A percentile compares a stretch with the other conserved stretches of the same genome.
These are phyloP conservation scores for Andrena flavipes DNA, from an alignment of 2,888 invertebrate genomes.

Conservation along the genomic window DNA sequence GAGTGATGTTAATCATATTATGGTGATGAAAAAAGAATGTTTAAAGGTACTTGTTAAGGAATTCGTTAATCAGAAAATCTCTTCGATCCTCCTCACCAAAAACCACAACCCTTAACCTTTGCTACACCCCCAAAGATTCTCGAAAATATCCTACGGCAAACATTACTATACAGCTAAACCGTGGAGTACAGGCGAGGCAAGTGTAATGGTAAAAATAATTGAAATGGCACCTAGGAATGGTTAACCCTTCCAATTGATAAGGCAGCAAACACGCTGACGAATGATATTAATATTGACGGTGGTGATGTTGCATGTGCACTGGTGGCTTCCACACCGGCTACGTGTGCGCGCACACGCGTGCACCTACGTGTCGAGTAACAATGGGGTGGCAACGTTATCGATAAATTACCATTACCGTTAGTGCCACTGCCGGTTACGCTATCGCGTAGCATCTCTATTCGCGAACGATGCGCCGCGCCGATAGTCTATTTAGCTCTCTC, in stretches of 20 bases:
- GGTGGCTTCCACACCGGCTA: neutral
- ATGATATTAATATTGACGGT: constrained; percentile 55
- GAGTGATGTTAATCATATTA: too few species aligned
- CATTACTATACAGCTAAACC: neutral
- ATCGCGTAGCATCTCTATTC: constrained; percentile 59
- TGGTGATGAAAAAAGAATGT: too few species aligned
- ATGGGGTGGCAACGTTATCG: constrained; percentile 63
- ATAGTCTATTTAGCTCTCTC: constrained; percentile 53
- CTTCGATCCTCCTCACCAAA: too few species aligned
- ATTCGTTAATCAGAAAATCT: too few species aligned
- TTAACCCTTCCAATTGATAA: constrained; percentile 34
- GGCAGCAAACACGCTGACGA: constrained; percentile 47
- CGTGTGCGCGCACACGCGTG: constrained; percentile 3
- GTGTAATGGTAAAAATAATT: neutral
- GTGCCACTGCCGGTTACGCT: constrained; percentile 57
- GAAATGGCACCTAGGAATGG: neutral
- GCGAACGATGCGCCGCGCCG: constrained; percentile 49
- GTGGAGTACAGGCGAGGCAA: neutral
- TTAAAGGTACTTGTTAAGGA: too few species aligned
- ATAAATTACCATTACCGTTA: constrained; percentile 66
- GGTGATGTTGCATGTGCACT: neutral
- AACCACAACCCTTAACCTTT: too few species aligned
- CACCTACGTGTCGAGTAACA: constrained; percentile 48
- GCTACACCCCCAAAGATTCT: too few species aligned
- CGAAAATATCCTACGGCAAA: neutral